A percentile compares a stretch with the other conserved stretches of the same genome.
phyloP scores from a whole-genome alignment of 2,113 vertebrate species.

The Climacteris rufus region DNA sequence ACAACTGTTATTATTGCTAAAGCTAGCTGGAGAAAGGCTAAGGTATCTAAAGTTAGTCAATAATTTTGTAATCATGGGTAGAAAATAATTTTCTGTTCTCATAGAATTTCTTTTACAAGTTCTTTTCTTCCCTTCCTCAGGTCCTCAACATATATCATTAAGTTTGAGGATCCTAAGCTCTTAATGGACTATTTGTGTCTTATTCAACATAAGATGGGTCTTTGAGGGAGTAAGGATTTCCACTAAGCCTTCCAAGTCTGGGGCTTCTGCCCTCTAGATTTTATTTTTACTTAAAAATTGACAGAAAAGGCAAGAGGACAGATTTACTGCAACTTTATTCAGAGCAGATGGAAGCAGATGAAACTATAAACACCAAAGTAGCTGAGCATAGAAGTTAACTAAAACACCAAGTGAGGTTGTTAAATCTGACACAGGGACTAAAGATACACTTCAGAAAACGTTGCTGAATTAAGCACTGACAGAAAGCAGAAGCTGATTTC shows the following conservation, averaged over 20 bases:
- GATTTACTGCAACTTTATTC: conserved; percentile 13
- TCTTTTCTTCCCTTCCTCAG: not conserved
- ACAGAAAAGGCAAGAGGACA: not conserved
- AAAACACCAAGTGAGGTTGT: conserved; percentile 37
- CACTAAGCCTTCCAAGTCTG: not conserved
- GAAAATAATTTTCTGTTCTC: not conserved
- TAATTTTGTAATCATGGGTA: not conserved
- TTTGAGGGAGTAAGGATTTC: not conserved
- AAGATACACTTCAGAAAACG: not conserved
- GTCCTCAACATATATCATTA: not conserved
- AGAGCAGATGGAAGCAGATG: conserved; percentile 36
- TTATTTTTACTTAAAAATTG: not conserved
- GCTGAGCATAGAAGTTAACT: conserved; percentile 11
- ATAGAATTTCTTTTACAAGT: not conserved
- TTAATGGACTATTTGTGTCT: not conserved
- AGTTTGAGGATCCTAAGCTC: not conserved
- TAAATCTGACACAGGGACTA: conserved; percentile 23
- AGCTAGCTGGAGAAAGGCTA: not conserved
- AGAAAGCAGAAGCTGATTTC: not conserved
- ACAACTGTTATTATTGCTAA: not conserved
- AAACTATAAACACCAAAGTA: conserved; percentile 40
- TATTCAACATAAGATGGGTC: accelerated
- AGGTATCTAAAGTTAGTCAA: not conserved
- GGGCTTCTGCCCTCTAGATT: not conserved
- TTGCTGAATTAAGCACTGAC: not conserved